Percentiles rank a stretch among this genome's conserved stretches.
Conservation (phyloP, 53 echinoderm and acorn worm species). For the Pentamera pediparva region DNA sequence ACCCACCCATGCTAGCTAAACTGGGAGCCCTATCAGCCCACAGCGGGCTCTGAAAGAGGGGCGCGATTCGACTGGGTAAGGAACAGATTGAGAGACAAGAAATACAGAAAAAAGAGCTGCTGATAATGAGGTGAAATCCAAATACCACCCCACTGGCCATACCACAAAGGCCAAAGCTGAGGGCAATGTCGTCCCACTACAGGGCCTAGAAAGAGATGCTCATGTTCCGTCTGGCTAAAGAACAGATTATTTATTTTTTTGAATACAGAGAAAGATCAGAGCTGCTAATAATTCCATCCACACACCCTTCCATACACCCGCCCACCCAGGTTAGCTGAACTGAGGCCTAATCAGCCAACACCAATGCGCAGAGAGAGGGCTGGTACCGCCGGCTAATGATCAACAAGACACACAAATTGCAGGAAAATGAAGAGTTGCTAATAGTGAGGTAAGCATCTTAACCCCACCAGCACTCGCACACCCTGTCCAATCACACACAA, state of each 20-base stretch:
- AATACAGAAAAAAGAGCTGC: background rate
- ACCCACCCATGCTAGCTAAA: constrained; percentile 83
- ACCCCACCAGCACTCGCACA: too few species aligned
- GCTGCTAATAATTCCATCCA: constrained; percentile 88
- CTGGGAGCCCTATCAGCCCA: constrained; percentile 84
- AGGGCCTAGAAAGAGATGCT: constrained; percentile 79
- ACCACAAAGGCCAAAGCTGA: too few species aligned
- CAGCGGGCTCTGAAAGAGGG: constrained; percentile 78
- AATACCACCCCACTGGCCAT: too few species aligned
- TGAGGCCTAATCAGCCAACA: too few species aligned
- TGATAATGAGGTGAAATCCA: background rate
- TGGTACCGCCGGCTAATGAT: too few species aligned
- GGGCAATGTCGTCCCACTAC: too few species aligned
- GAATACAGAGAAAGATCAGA: constrained; percentile 73
- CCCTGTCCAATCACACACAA: constrained; percentile 77
- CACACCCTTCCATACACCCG: too few species aligned
- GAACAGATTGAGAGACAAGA: constrained; percentile 81
- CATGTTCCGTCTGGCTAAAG: constrained; percentile 77
- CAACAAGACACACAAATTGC: too few species aligned
- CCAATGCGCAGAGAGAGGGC: too few species aligned
- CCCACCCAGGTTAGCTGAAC: too few species aligned
- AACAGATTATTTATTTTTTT: constrained; percentile 83
- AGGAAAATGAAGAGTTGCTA: too few species aligned
- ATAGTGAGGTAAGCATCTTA: too few species aligned
- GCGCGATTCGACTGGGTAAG: constrained; percentile 67